Conservation (phyloP, 2,888 invertebrate species). For the Acholoe squamosa region DNA sequence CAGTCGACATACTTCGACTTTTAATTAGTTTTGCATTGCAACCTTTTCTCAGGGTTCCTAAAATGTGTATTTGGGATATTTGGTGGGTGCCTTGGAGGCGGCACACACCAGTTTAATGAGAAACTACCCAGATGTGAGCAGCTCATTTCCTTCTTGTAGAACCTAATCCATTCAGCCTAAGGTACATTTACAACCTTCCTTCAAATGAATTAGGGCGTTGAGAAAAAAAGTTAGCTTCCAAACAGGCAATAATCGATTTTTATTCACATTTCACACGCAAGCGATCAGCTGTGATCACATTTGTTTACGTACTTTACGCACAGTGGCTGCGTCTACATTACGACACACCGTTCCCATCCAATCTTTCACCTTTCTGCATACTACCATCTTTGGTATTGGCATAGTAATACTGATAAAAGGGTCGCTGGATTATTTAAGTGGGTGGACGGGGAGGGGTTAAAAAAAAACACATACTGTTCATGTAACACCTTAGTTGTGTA, state of each 20-base stretch:
- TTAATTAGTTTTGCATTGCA: too few species aligned
- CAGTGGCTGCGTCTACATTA: not conserved
- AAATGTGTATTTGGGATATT: too few species aligned
- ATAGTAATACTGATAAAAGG: too few species aligned
- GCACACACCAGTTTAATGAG: not conserved
- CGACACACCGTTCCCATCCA: not conserved
- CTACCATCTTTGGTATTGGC: too few species aligned
- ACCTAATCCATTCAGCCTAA: not conserved
- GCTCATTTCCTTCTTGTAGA: not conserved
- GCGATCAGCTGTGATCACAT: not conserved
- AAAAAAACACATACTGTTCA: too few species aligned
- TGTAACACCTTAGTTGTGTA: too few species aligned
- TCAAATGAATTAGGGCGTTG: not conserved
- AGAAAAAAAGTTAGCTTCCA: not conserved
- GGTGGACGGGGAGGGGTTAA: too few species aligned
- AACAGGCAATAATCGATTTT: not conserved
- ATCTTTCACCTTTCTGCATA: too few species aligned
- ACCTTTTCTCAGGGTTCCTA: too few species aligned
- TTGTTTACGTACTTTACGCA: not conserved
- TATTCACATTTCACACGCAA: constrained; percentile 24
- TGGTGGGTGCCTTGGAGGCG: too few species aligned
- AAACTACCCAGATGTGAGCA: not conserved
- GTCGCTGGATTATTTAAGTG: too few species aligned
- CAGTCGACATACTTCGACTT: too few species aligned
- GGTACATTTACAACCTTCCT: not conserved